These are phyloP conservation scores for Temnothorax unifasciatus DNA, from an alignment of 2,888 invertebrate genomes.

Conservation along the genomic window DNA sequence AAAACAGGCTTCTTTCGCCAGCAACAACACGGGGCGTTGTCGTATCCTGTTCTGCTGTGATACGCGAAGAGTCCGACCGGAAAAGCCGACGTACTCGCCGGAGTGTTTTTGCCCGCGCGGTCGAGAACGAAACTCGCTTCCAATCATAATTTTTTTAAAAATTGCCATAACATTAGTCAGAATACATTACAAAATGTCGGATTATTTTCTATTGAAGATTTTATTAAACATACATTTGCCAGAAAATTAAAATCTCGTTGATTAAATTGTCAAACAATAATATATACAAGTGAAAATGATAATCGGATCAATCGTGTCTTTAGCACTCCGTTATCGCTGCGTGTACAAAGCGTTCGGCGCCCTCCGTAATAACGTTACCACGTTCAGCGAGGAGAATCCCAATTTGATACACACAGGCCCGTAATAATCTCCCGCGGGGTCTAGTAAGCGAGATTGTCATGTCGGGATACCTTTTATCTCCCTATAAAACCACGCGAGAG, in stretches of 20 bases:
- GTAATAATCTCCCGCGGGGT: conserved; percentile 51
- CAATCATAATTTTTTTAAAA: background rate
- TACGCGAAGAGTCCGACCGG: background rate
- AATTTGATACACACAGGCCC: conserved; percentile 52
- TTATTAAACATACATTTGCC: background rate
- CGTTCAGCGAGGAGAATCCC: conserved; percentile 31
- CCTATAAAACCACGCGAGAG: conserved; percentile 48
- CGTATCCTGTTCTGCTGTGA: conserved; percentile 59
- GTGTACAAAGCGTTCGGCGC: background rate
- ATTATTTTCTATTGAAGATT: background rate
- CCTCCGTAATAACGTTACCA: conserved; percentile 33
- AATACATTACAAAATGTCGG: background rate
- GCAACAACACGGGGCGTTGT: conserved; percentile 59
- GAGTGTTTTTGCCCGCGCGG: background rate
- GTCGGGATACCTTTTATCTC: conserved; percentile 51
- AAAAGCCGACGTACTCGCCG: background rate
- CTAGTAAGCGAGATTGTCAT: conserved; percentile 51
- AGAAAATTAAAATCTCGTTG: background rate
- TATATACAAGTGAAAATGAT: background rate
- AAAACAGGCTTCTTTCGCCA: conserved; percentile 69
- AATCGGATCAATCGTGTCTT: conserved; percentile 20
- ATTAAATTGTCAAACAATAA: background rate
- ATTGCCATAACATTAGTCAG: background rate
- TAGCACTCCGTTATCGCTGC: conserved; percentile 18
- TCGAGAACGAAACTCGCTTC: background rate